Conservation (phyloP, 2,797 vertebrate genomes). For the Spondyliosoma cantharus region DNA sequence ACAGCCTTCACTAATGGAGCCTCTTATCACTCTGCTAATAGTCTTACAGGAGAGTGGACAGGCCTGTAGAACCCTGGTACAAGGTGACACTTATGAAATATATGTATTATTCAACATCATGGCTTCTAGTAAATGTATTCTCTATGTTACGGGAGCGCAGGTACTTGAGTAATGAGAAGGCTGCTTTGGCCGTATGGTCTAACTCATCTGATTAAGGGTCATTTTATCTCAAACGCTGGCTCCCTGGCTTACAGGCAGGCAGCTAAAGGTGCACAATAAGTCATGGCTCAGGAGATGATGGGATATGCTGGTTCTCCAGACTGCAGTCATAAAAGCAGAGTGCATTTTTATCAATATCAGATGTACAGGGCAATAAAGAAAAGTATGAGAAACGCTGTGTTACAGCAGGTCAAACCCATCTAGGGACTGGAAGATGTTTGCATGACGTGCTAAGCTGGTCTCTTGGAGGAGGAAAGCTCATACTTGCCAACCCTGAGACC, state of each 20-base stretch:
- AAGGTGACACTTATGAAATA: neutral
- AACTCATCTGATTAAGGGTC: slow-evolving; percentile 36
- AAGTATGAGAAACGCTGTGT: neutral
- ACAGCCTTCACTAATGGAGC: slow-evolving; percentile 11
- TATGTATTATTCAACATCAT: neutral
- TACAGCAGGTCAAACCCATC: neutral
- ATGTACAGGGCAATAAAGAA: slow-evolving; percentile 4
- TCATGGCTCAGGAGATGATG: slow-evolving; percentile 1
- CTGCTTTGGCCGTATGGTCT: neutral
- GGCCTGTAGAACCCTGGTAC: neutral
- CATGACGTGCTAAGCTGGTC: slow-evolving; percentile 8
- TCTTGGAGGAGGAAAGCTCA: neutral
- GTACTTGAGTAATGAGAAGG: slow-evolving; percentile 3
- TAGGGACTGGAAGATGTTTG: neutral
- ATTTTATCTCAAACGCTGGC: slow-evolving; percentile 11
- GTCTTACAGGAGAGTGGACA: neutral
- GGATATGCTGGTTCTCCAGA: slow-evolving; percentile 7
- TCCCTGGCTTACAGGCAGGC: slow-evolving; percentile 9
- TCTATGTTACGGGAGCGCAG: neutral
- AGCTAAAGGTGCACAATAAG: neutral
- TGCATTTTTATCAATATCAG: slow-evolving; percentile 22
- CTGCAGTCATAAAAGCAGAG: slow-evolving; percentile 14
- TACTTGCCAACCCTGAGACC: too few species aligned
- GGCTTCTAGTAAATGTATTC: slow-evolving; percentile 1
- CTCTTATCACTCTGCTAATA: slow-evolving; percentile 7